phyloP scores from a whole-genome alignment of 2,888 invertebrate species.

The Gnatocerus cornutus region DNA sequence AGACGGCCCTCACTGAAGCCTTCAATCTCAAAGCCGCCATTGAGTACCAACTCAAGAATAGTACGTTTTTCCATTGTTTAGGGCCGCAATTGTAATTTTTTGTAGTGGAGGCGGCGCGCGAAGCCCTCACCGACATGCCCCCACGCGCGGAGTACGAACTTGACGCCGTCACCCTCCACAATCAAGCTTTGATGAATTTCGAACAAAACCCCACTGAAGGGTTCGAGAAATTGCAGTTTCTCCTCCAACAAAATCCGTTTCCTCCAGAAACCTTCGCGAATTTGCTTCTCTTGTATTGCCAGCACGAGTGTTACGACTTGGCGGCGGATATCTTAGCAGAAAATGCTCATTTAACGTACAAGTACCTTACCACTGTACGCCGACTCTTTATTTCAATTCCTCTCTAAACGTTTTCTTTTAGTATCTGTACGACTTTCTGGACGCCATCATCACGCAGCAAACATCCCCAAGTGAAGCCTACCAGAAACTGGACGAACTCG shows the following conservation, averaged over 20 bases:
- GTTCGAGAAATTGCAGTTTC: constrained; percentile 94
- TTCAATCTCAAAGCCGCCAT: constrained; percentile 99
- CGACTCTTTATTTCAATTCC: too few species aligned
- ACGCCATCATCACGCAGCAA: constrained; percentile 97
- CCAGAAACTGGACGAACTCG: constrained; percentile 95
- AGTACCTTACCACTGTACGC: constrained; percentile 89
- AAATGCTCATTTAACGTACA: constrained; percentile 96
- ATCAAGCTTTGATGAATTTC: constrained; percentile 91
- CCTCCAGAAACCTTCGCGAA: constrained; percentile 99
- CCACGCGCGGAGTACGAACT: constrained; percentile 97
- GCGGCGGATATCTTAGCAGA: constrained; percentile 99
- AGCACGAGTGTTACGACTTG: constrained; percentile 97
- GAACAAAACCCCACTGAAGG: constrained; percentile 92
- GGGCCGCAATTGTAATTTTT: constrained; percentile 43
- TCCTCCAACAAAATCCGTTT: constrained; percentile 96
- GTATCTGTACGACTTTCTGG: constrained; percentile 95
- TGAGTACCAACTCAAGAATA: constrained; percentile 93
- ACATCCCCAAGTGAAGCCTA: constrained; percentile 97
- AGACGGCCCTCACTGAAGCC: constrained; percentile 97
- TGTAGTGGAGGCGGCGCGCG: constrained; percentile 86
- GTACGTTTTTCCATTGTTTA: constrained; percentile 68
- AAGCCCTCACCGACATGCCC: constrained; percentile 91
- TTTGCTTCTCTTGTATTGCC: constrained; percentile 93
- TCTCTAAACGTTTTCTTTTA: constrained; percentile 63
- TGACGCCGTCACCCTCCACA: constrained; percentile 98